Base-by-base conservation (phyloP, 2,113 vertebrate genomes). In the Spea multiplicata region DNA sequence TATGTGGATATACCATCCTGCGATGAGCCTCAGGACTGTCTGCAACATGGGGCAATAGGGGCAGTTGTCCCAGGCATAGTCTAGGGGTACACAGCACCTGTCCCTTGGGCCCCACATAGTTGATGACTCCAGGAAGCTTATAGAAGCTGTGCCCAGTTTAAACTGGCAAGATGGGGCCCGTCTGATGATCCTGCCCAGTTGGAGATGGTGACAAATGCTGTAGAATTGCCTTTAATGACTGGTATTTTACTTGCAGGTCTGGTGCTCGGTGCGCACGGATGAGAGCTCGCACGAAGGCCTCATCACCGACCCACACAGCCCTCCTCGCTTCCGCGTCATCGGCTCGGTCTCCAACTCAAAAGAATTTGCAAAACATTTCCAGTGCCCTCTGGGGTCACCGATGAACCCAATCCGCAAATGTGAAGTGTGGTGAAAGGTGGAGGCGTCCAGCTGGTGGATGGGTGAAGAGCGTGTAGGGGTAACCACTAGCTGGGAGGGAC, bases 361-460 rank as follows among this genome's bases (percentile, higher is more conserved):
- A 0, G 96, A 96, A 73, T 99, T 99, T 50, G 94, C 97, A 0
- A 81, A 94, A 83, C 95, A 98, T 87, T 99, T 98, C 67, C 74
- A 68, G 85, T 99, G 97, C 82, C 92, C 91, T 0, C 83, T 80
- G 0, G 91, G 94, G 52, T 87, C 94, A 0, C 93, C 94, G 47
- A 99, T 99, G 97, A 99, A 98, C 82, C 96, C 97, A 0, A 88
- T 81, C 52, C 92, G 89, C 64, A 99, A 98, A 84, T 99, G 97
- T 55, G 95, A 97, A 76, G 94, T 99, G 45, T 99, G 97, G 97
- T 99, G 92, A 96, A 4, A 80, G 44, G 1, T 0, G 0, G 5
- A 0, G 0, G 46, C 61, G 82, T 48, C 9, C 55, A 59, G 9
- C 45, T 14, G 10, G 2, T 71, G 78, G 10, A 49, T 64, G 67